Conservation (phyloP, 2,797 vertebrate genomes). For the Hydrophis major region DNA sequence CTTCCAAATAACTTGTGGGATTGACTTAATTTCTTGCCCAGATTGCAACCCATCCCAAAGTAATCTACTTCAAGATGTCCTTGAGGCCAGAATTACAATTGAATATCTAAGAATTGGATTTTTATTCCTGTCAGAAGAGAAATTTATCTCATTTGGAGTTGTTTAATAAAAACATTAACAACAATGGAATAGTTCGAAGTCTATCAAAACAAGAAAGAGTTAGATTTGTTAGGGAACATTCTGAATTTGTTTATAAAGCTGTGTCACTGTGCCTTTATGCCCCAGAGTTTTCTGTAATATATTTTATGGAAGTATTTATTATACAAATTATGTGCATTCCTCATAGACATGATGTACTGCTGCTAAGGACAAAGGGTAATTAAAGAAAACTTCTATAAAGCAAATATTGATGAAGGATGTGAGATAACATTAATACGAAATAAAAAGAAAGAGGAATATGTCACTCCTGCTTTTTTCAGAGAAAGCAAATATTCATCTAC, state of each 20-base stretch:
- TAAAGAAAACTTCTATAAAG: neutral
- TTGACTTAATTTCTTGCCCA: neutral
- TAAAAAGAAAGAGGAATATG: neutral
- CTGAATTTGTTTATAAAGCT: neutral
- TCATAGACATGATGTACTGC: neutral
- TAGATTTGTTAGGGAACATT: neutral
- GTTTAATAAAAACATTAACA: neutral
- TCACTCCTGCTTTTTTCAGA: neutral
- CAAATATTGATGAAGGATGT: neutral
- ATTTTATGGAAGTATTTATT: neutral
- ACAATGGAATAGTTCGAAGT: neutral
- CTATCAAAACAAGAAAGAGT: neutral
- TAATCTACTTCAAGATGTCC: neutral
- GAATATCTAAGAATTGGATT: neutral
- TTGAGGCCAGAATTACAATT: neutral
- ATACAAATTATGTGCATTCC: neutral
- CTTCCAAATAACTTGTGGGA: neutral
- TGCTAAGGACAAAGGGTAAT: neutral
- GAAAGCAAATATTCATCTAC: neutral
- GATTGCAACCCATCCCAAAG: neutral
- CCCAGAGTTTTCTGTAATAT: neutral
- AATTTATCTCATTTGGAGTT: neutral
- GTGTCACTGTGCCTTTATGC: neutral
- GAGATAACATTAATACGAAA: neutral
- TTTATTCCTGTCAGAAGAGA: neutral